A percentile compares a stretch with the other conserved stretches of the same genome.
phyloP scores from a whole-genome alignment of 2,113 vertebrate genomes.

The Grallaria varia region DNA sequence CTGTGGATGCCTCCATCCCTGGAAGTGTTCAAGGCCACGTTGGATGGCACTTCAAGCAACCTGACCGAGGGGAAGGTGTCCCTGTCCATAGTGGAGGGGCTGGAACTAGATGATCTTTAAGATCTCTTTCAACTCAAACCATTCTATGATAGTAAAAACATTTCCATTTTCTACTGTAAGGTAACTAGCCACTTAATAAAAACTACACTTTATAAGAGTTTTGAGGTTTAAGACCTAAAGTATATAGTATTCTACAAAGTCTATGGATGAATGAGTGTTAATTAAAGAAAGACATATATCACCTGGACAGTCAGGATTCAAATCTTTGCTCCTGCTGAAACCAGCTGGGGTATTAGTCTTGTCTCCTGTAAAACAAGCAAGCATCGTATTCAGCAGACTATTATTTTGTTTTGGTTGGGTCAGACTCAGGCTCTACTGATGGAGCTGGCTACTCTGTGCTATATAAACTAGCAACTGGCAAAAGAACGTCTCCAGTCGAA shows the following conservation, averaged over 20 bases:
- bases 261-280: neutral
- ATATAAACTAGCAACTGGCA: neutral
- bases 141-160: neutral
- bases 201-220: neutral
- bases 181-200: neutral
- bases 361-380: neutral
- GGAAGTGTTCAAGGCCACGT: neutral
- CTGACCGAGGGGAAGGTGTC: neutral
- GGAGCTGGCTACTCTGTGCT: neutral
- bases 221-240: neutral
- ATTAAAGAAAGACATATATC: neutral
- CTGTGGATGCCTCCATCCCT: neutral
- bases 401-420: neutral
- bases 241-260: neutral
- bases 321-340: neutral
- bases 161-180: neutral
- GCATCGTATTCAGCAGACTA: neutral
- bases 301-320: neutral
- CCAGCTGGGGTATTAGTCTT: neutral
- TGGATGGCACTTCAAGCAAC: neutral
- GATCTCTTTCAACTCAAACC: neutral
- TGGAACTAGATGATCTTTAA: neutral
- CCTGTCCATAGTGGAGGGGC: accelerated
- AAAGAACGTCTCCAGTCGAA: neutral
- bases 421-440: neutral